Conservation (phyloP, 2,797 vertebrate genomes). For the Propithecus deckenii region DNA sequence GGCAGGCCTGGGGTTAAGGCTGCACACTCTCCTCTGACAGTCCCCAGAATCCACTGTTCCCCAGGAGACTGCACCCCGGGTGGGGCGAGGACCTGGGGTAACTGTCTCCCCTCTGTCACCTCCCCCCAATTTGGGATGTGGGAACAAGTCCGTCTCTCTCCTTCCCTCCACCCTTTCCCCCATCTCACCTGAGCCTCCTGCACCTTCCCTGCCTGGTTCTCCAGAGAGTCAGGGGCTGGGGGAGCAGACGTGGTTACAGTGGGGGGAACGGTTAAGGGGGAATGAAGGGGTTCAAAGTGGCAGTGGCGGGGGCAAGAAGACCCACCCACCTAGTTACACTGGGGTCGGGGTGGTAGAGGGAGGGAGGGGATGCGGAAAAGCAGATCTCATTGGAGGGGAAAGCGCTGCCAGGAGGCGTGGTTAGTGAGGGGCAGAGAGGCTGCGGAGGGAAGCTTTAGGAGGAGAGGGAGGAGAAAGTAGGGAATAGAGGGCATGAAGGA, state of each 20-base stretch:
- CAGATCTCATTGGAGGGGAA: not conserved
- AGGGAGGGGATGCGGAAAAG: not conserved
- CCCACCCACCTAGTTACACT: constrained; percentile 49
- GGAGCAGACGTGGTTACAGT: constrained; percentile 75
- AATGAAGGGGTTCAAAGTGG: constrained; percentile 21
- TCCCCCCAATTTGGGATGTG: not conserved
- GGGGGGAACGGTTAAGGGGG: constrained; percentile 52
- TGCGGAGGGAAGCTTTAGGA: not conserved
- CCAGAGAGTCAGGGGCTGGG: constrained; percentile 74
- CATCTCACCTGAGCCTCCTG: constrained; percentile 80
- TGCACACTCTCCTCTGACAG: not conserved
- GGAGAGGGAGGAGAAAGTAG: not conserved
- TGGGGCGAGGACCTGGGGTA: not conserved
- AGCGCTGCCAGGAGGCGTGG: not conserved
- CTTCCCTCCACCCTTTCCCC: constrained; percentile 72
- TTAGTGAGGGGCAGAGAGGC: not conserved
- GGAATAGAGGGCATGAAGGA: not conserved
- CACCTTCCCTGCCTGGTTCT: constrained; percentile 76
- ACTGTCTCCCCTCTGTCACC: constrained; percentile 26
- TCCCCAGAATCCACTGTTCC: constrained; percentile 9
- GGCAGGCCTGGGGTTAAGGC: not conserved
- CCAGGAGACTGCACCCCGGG: not conserved
- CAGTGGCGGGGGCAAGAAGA: not conserved
- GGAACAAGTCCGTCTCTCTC: constrained; percentile 51
- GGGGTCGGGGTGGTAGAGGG: not conserved